A percentile compares a stretch with the other conserved stretches of the same genome.
These are phyloP conservation scores for Nesoenas mayeri DNA, from an alignment of 2,113 vertebrate species.

Conservation along the genomic window DNA sequence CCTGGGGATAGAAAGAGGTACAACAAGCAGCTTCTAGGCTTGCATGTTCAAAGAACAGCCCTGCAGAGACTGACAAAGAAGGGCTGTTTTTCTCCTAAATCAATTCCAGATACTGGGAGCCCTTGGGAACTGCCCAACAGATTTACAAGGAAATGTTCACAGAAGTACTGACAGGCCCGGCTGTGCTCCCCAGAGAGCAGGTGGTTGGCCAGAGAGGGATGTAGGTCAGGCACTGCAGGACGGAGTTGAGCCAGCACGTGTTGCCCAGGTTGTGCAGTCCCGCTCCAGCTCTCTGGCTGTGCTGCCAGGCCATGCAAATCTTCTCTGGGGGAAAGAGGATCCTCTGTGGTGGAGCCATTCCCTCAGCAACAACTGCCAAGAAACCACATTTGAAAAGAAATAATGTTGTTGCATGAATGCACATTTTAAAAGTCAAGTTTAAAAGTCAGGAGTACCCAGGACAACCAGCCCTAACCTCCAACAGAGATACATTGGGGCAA, in stretches of 20 bases:
- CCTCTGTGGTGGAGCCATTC: slow-evolving; percentile 84
- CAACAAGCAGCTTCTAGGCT: neutral
- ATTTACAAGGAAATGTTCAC: neutral
- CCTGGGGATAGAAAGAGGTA: neutral
- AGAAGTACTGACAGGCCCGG: slow-evolving; percentile 79
- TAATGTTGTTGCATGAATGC: neutral
- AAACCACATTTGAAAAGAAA: neutral
- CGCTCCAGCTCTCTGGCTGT: slow-evolving; percentile 84
- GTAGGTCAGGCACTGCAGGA: slow-evolving; percentile 91
- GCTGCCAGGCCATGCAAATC: slow-evolving; percentile 87
- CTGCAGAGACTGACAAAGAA: neutral
- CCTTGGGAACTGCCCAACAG: neutral
- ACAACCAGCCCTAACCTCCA: neutral
- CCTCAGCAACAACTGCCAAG: slow-evolving; percentile 73
- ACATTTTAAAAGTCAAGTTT: neutral
- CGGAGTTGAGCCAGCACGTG: slow-evolving; percentile 90
- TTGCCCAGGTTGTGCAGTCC: slow-evolving; percentile 92
- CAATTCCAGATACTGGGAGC: neutral
- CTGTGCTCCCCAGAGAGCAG: slow-evolving; percentile 91
- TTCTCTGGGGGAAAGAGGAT: slow-evolving; percentile 85
- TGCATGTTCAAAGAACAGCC: neutral
- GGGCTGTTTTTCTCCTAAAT: neutral
- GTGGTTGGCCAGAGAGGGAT: slow-evolving; percentile 90
- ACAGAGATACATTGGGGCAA: neutral
- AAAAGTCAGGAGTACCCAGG: neutral